Evolutionary conservation across 92 coral and sea anemone species (phyloP).

Genomic region (Zoanthus sansibaricus): DNA sequence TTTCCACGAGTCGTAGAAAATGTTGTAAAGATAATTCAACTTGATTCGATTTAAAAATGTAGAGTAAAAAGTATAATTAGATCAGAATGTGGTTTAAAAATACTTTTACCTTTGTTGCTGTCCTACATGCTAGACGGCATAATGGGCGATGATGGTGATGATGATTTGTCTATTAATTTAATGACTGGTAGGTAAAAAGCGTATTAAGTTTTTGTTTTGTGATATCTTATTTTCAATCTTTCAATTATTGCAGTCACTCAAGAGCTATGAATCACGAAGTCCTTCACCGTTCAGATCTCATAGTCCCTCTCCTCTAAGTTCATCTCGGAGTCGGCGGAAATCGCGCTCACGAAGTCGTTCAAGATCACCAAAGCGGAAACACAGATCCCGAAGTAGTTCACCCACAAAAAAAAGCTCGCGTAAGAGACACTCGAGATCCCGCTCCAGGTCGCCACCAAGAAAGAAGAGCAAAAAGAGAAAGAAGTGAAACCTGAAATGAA

Average conservation of each 20-base stretch:
- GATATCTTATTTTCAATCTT: background rate
- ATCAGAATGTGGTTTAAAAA: too few relatives aligned
- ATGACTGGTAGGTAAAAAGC: background rate
- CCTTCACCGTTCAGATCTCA: conserved; percentile 95
- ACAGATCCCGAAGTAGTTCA: conserved; percentile 81
- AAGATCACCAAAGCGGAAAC: conserved; percentile 71
- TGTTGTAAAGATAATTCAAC: too few relatives aligned
- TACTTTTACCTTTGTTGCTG: too few relatives aligned
- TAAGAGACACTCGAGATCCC: conserved; percentile 84
- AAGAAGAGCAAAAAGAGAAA: conserved; percentile 88
- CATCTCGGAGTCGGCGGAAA: conserved; percentile 85
- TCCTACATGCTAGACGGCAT: too few relatives aligned
- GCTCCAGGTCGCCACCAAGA: conserved; percentile 87
- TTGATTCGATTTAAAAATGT: too few relatives aligned
- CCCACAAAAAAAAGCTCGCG: conserved; percentile 78
- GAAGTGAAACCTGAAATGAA: conserved; percentile 52
- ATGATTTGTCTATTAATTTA: background rate
- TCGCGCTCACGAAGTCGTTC: conserved; percentile 91
- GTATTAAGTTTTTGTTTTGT: background rate
- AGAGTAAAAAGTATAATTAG: too few relatives aligned
- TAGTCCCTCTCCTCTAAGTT: conserved; percentile 67
- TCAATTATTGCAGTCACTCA: conserved; percentile 73
- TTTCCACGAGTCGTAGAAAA: too few relatives aligned
- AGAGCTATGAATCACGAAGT: conserved; percentile 91
- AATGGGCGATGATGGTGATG: too few relatives aligned